Conservation (phyloP, 2,113 vertebrate genomes). For the Genyomyrus donnyi region DNA sequence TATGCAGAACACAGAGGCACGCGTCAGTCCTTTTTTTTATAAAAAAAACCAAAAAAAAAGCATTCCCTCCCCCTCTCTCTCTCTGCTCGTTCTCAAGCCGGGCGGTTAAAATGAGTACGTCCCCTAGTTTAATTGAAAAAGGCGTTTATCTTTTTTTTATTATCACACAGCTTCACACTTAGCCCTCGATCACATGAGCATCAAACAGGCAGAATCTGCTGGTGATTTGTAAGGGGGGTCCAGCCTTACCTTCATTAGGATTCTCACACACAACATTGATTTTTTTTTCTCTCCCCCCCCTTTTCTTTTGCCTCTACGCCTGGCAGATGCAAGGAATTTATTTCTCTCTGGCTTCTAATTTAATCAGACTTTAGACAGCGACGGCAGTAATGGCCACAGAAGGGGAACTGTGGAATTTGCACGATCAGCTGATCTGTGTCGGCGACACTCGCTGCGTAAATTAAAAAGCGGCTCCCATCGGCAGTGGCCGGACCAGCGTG, state of each 20-base stretch:
- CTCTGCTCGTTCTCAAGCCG: neutral
- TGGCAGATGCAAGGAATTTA: conserved; percentile 32
- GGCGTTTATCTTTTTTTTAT: conserved; percentile 2
- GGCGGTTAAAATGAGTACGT: conserved; percentile 8
- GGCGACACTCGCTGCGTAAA: conserved; percentile 21
- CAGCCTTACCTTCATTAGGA: conserved; percentile 29
- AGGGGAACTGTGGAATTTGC: conserved; percentile 29
- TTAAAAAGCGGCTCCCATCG: neutral
- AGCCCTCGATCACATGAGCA: conserved; percentile 19
- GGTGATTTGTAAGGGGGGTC: conserved; percentile 33
- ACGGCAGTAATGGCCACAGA: conserved; percentile 23
- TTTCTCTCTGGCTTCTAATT: conserved; percentile 36
- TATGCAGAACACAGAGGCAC: neutral
- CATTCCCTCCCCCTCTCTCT: neutral
- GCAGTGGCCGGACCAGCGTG: neutral
- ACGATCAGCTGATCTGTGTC: conserved; percentile 27
- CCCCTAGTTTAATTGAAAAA: conserved; percentile 1
- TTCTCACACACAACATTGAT: conserved; percentile 35
- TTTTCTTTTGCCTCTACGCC: conserved; percentile 18
- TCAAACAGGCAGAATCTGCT: conserved; percentile 25
- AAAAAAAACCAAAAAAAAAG: neutral
- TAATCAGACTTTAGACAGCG: conserved; percentile 36
- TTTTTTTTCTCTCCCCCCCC: conserved; percentile 5
- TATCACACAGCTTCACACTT: conserved; percentile 19
- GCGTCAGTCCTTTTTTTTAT: neutral